A percentile compares a stretch with the other conserved stretches of the same genome.
These are phyloP conservation scores for Isoperla grammatica DNA, from an alignment of 2,888 invertebrate genomes.

Conservation along the genomic window DNA sequence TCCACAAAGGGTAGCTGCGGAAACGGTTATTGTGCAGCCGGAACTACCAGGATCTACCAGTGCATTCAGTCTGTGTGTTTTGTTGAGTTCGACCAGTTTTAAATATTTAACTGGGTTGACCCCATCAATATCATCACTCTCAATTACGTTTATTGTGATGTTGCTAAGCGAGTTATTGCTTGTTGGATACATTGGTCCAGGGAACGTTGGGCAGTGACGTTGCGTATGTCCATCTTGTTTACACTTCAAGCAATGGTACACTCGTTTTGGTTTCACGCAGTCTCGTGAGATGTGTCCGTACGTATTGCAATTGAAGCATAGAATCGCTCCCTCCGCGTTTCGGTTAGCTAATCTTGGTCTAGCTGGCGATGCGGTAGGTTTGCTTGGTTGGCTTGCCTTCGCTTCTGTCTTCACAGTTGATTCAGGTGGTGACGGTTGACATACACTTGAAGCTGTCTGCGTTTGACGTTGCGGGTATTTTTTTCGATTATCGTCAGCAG, in stretches of 20 bases:
- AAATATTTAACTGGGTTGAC: not conserved
- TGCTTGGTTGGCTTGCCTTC: not conserved
- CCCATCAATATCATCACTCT: not conserved
- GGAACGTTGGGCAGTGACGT: not conserved
- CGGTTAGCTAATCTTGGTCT: not conserved
- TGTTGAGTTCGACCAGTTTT: not conserved
- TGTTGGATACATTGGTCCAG: not conserved
- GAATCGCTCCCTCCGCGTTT: not conserved
- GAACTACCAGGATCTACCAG: slow-evolving; percentile 6
- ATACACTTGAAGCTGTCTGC: not conserved
- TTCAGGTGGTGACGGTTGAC: not conserved
- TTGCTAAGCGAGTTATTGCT: not conserved
- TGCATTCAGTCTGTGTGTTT: not conserved
- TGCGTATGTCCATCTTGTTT: not conserved
- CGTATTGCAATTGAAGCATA: slow-evolving; percentile 3
- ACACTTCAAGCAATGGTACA: not conserved
- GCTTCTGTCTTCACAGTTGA: not conserved
- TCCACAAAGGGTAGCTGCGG: not conserved
- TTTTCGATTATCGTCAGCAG: not conserved
- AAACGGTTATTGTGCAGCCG: not conserved
- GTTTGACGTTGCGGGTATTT: not conserved
- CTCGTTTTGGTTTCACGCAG: not conserved
- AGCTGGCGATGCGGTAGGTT: not conserved
- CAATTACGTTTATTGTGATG: no score
- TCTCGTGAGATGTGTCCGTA: not conserved